A percentile compares a stretch with the other conserved stretches of the same genome.
Evolutionary conservation across 2,113 vertebrate genomes (phyloP).

Genomic region (Pollachius pollachius): DNA sequence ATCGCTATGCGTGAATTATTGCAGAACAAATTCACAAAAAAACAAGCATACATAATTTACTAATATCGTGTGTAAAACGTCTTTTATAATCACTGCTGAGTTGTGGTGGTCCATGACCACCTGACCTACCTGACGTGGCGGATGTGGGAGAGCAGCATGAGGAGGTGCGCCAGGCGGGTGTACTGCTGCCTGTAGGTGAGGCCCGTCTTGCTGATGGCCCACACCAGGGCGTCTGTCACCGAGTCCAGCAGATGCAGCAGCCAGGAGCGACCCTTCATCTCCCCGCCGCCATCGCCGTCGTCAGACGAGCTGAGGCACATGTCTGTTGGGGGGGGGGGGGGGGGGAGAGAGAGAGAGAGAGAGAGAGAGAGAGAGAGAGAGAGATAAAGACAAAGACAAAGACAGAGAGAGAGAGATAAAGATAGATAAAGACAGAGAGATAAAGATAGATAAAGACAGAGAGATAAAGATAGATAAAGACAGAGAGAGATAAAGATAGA

Average conservation of each 20-base stretch:
- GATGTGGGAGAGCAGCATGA: constrained; percentile 95
- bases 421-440: no score
- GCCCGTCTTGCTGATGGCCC: constrained; percentile 88
- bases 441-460: neutral
- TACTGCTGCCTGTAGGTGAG: constrained; percentile 87
- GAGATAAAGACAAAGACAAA: neutral
- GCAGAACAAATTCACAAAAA: neutral
- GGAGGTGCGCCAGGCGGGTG: constrained; percentile 85
- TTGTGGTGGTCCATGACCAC: no score
- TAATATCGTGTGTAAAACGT: no score
- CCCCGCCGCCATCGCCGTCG: constrained; percentile 61
- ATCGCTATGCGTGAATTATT: neutral
- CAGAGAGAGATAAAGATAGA: neutral
- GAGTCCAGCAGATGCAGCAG: constrained; percentile 83
- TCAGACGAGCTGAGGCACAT: constrained; percentile 81
- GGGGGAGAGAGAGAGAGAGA: neutral
- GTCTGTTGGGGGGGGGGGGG: constrained; percentile 63
- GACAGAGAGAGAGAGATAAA: neutral
- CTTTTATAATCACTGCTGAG: no score
- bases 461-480: neutral
- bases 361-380: neutral
- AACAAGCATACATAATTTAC: no score
- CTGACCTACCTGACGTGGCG: constrained; percentile 87
- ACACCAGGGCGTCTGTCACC: constrained; percentile 90
- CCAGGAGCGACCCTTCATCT: constrained; percentile 82